Evolutionary conservation across 2,888 invertebrate genomes (phyloP), one percentile per base, ranked within the genome.

Genomic region (Lasioglossum morio): DNA sequence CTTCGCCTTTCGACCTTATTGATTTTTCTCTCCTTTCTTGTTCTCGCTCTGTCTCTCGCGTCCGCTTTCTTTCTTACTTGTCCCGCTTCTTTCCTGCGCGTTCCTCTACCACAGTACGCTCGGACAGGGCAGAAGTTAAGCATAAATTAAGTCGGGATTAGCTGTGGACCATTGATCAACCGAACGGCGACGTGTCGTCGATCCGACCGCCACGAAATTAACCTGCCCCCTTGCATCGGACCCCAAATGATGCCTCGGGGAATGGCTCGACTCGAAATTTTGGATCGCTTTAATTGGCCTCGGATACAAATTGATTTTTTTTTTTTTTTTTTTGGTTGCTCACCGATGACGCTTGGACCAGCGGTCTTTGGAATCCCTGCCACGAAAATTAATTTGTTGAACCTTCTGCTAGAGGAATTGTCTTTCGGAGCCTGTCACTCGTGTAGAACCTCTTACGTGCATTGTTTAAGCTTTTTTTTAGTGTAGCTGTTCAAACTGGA

Each of bases 1-100:
- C 81, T 81, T 87, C 70, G 84, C 79, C 87, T 87, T 86, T 87
- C 86, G 75, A 86, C 87, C 76, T 87, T 87, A 86, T 87, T 86
- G 87, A 87, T 87, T 87, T 87, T 85, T 79, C 79, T 82, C 77
- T 81, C 69, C 43, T 76, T 43, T 78, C 83, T 76, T 74, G 34
- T 69, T 46, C 82, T 87, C 76, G n/a, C 70, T 77, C 84, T 77
- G 69, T 34, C 84, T 37, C 66, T 16, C 34, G 30, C 43, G 14
- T 4, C 16, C 46, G 16, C 46, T 46, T 46, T 16, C 30, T 53
- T 34, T 80, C 70, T 37, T 27, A 37, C 69, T 23, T 69, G 63
- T 14, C 30, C 30, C 63, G 63, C 46, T 66, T 72, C 70, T 57
- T 40, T 46, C 66, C 16, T 12, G 7, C 72, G 23, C n/a, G 16